phyloP scores from a whole-genome alignment of 64 coral and sea anemone genomes.

The Stichodactyla mertensii region DNA sequence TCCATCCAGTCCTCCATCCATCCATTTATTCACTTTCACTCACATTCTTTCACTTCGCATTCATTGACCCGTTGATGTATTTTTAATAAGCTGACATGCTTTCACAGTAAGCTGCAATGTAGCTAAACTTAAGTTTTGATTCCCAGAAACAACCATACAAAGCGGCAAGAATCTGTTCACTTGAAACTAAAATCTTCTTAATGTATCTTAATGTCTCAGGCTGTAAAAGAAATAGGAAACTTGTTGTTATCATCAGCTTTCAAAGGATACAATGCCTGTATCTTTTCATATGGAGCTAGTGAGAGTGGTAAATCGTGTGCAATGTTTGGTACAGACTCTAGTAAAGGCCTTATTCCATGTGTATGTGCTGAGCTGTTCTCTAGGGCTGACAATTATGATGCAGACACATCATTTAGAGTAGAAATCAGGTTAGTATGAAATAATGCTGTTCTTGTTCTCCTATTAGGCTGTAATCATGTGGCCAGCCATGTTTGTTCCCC shows the following conservation, averaged over 20 bases:
- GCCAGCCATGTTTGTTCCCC: too few species aligned
- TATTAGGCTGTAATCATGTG: too few species aligned
- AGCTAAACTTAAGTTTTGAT: too few species aligned
- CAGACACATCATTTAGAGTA: slow-evolving; percentile 84
- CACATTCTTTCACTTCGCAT: too few species aligned
- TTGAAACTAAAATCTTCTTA: too few species aligned
- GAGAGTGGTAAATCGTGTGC: slow-evolving; percentile 75
- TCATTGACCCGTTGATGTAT: too few species aligned
- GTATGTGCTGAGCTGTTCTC: slow-evolving; percentile 75
- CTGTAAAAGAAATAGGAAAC: slow-evolving; percentile 61
- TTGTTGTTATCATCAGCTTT: slow-evolving; percentile 73
- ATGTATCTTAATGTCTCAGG: slow-evolving; percentile 19
- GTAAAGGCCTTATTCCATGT: slow-evolving; percentile 66
- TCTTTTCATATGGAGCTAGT: slow-evolving; percentile 89
- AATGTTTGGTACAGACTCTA: slow-evolving; percentile 78
- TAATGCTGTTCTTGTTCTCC: background rate
- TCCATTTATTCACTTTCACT: too few species aligned
- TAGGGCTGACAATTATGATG: slow-evolving; percentile 53
- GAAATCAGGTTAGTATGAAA: slow-evolving; percentile 79
- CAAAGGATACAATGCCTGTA: slow-evolving; percentile 89
- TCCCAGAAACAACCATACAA: too few species aligned
- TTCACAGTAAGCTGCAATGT: too few species aligned
- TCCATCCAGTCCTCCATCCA: too few species aligned
- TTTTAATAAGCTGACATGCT: too few species aligned
- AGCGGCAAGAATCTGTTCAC: too few species aligned